Conservation (phyloP, 2,797 vertebrate genomes). For the Psittacula derbiana region DNA sequence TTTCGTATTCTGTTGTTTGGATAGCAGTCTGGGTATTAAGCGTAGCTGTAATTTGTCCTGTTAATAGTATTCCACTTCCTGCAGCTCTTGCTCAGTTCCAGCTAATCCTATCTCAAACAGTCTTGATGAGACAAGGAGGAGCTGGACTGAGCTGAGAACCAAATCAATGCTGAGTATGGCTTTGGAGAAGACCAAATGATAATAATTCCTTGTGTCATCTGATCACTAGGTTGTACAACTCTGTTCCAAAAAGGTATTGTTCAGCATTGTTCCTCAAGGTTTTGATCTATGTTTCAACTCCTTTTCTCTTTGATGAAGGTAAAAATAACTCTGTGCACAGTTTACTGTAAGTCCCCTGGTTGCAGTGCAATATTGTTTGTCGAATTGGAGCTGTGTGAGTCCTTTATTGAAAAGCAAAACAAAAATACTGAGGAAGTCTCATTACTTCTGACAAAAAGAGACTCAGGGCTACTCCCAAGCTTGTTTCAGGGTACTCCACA, state of each 20-base stretch:
- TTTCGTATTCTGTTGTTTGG: neutral
- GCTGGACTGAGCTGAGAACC: neutral
- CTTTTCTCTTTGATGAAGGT: neutral
- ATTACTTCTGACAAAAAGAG: neutral
- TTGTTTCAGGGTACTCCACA: neutral
- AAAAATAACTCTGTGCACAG: neutral
- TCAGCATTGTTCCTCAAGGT: neutral
- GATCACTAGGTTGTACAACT: neutral
- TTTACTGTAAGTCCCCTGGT: neutral
- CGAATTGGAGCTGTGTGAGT: neutral
- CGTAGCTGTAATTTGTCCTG: neutral
- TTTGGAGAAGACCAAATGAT: neutral
- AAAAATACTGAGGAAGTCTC: neutral
- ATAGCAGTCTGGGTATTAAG: neutral
- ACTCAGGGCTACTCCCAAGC: neutral
- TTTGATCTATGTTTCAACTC: neutral
- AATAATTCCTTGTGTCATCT: neutral
- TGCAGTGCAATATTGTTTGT: neutral
- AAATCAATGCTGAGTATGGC: neutral
- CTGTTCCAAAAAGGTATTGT: neutral
- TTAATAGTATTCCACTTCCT: neutral
- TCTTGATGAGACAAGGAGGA: neutral
- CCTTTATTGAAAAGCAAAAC: neutral
- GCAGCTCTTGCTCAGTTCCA: neutral
- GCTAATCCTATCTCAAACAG: conserved; percentile 9